Base-by-base conservation (phyloP, 2,888 invertebrate genomes). In the Andrena chrysosceles region DNA sequence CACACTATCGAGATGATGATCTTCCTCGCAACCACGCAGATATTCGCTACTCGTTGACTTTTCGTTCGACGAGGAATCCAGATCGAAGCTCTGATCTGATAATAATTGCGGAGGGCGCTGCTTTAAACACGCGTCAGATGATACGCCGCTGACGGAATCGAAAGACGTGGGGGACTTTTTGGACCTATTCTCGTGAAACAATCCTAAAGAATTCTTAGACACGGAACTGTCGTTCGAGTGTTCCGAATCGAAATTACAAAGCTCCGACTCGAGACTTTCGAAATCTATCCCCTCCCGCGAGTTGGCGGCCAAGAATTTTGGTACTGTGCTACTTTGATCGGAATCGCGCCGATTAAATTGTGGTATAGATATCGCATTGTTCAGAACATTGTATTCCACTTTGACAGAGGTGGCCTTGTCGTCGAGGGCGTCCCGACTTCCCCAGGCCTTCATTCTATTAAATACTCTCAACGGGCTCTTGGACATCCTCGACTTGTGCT, bases 201-300 rank as follows among this genome's bases (percentile, higher is more conserved):
- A 88, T 52, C 86, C 85, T 70, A 91, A 83, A n/a, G 92, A 92
- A 66, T 77, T 90, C 80, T 92, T 91, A 0, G 93, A 92, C 64
- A 87, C 90, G 13, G 90, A 89, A 79, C 91, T 92, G 77, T 92
- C 92, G 79, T 89, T 92, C 26, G 93, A 92, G 66, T 92, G 91
- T 35, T 93, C 92, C 16, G 91, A 90, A 62, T 93, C 92, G 35
- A 93, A 89, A 77, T 92, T 91, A 66, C 91, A 91, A 10, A 93
- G 87, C 63, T 93, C 92, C 5, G 92, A 89, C 63, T 93, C 92
- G 64, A 94, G 87, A 62, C 91, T 92, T 62, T 94, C 94, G 56
- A 94, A 94, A 77, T 94, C 94, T 48, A 94, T 92, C n/a, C 93
- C 92, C 71, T 94, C 93, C 23, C 94, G 92, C 7, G 94, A 94